Percentiles rank a stretch among this genome's conserved stretches.
Evolutionary conservation across 2,888 invertebrate genomes (phyloP).

Genomic region (Selenia dentaria): DNA sequence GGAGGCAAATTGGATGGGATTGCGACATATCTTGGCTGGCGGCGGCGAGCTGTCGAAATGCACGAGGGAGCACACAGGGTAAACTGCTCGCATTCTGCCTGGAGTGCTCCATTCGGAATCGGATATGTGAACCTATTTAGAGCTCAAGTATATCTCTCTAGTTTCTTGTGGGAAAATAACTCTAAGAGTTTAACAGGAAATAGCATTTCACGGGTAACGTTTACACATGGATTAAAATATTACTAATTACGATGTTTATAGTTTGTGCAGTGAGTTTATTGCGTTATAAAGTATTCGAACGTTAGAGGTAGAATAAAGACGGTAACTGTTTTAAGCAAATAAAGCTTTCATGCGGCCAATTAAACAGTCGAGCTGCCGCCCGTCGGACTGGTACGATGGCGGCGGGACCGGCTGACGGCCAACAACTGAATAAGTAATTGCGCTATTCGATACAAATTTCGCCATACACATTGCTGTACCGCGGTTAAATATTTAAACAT

Average conservation of each 20-base stretch:
- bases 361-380: constrained; percentile 40
- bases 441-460: constrained; percentile 33
- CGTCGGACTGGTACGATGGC: constrained; percentile 23
- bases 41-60: constrained; percentile 71
- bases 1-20: constrained; percentile 80
- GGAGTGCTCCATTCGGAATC: constrained; percentile 57
- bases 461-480: constrained; percentile 22
- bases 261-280: constrained; percentile 16
- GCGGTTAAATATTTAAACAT: constrained; percentile 28
- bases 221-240: constrained; percentile 11
- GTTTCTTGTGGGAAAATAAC: constrained; percentile 28
- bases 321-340: constrained; percentile 47
- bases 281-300: constrained; percentile 20
- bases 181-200: constrained; percentile 16
- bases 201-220: constrained; percentile 16
- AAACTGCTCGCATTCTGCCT: constrained; percentile 69
- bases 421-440: constrained; percentile 49
- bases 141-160: constrained; percentile 46
- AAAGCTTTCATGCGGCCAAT: constrained; percentile 55
- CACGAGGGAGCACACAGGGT: constrained; percentile 64
- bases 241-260: constrained; percentile 9
- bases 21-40: constrained; percentile 77
- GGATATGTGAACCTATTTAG: constrained; percentile 62
- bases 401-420: constrained; percentile 36
- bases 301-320: constrained; percentile 22